Percentiles rank a stretch among this genome's conserved stretches.
Evolutionary conservation across 1,140 invertebrate genomes (phyloP).

Genomic region (Harpegnathos saltator): DNA sequence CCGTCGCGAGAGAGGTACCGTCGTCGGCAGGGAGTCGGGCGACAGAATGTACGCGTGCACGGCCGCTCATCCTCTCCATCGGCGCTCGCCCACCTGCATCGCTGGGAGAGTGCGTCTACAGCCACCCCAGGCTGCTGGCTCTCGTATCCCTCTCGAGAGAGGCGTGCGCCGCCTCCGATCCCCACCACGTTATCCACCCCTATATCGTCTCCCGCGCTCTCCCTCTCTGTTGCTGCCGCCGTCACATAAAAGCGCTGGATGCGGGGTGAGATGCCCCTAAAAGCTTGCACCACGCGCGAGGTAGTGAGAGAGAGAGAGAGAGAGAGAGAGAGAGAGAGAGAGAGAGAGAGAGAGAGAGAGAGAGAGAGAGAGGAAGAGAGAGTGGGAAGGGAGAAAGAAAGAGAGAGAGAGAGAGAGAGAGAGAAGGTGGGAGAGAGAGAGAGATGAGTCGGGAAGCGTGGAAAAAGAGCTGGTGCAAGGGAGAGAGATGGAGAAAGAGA

Average conservation of each 20-base stretch:
- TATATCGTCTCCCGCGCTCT: constrained; percentile 62
- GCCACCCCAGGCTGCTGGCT: constrained; percentile 70
- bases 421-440: constrained; percentile 49
- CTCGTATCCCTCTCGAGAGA: constrained; percentile 72
- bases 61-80: constrained; percentile 60
- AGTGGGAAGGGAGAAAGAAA: constrained; percentile 25
- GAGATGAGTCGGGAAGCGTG: constrained; percentile 25
- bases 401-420: constrained; percentile 37
- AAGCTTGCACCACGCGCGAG: constrained; percentile 71
- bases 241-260: constrained; percentile 69
- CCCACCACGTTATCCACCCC: constrained; percentile 71
- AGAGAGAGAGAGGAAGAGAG: constrained; percentile 41
- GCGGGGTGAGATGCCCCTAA: constrained; percentile 68
- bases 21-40: constrained; percentile 52
- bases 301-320: constrained; percentile 44
- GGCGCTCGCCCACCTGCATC: constrained; percentile 71
- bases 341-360: constrained; percentile 7
- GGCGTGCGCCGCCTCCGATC: constrained; percentile 73
- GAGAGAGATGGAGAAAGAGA: constrained; percentile 13
- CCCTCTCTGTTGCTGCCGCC: constrained; percentile 58
- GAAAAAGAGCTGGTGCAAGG: background rate
- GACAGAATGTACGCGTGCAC: constrained; percentile 66
- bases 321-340: constrained; percentile 57
- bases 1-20: constrained; percentile 41
- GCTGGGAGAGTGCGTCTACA: constrained; percentile 72